These are phyloP conservation scores for Crenichthys baileyi DNA, from an alignment of 2,797 vertebrate genomes.

Conservation along the genomic window DNA sequence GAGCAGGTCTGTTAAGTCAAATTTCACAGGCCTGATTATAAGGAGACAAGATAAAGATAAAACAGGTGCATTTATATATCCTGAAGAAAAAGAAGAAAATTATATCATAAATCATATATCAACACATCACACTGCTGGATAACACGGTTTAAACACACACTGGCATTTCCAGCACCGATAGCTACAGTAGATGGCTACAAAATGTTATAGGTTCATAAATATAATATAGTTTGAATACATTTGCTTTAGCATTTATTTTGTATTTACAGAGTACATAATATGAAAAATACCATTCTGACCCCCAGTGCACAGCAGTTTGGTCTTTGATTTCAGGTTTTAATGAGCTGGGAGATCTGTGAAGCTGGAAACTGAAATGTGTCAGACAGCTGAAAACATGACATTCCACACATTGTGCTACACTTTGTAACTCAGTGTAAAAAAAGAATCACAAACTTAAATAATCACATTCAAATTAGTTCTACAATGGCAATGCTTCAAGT, in stretches of 20 bases:
- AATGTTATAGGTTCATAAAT: slow-evolving; percentile 82
- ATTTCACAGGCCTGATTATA: slow-evolving; percentile 60
- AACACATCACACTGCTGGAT: slow-evolving; percentile 63
- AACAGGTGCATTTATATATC: slow-evolving; percentile 68
- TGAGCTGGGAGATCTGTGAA: slow-evolving; percentile 65
- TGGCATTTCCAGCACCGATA: slow-evolving; percentile 59
- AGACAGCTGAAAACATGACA: slow-evolving; percentile 46
- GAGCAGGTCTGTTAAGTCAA: slow-evolving; percentile 48
- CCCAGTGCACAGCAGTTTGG: slow-evolving; percentile 84
- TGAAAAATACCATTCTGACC: slow-evolving; percentile 81
- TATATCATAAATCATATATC: slow-evolving; percentile 45
- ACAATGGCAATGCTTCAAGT: slow-evolving; percentile 39
- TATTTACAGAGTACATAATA: slow-evolving; percentile 77
- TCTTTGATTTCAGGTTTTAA: slow-evolving; percentile 75
- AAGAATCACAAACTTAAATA: slow-evolving; percentile 38
- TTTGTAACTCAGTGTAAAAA: slow-evolving; percentile 53
- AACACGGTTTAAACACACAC: slow-evolving; percentile 58
- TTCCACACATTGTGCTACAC: slow-evolving; percentile 47
- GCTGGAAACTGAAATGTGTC: slow-evolving; percentile 59
- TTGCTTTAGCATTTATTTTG: slow-evolving; percentile 72
- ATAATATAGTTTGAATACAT: slow-evolving; percentile 79
- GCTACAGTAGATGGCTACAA: slow-evolving; percentile 79
- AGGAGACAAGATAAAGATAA: slow-evolving; percentile 59
- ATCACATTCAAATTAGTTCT: slow-evolving; percentile 69
- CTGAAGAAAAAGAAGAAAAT: slow-evolving; percentile 9